These are phyloP conservation scores for Podarcis cretensis DNA, from an alignment of 2,113 vertebrate species.

Conservation along the genomic window DNA sequence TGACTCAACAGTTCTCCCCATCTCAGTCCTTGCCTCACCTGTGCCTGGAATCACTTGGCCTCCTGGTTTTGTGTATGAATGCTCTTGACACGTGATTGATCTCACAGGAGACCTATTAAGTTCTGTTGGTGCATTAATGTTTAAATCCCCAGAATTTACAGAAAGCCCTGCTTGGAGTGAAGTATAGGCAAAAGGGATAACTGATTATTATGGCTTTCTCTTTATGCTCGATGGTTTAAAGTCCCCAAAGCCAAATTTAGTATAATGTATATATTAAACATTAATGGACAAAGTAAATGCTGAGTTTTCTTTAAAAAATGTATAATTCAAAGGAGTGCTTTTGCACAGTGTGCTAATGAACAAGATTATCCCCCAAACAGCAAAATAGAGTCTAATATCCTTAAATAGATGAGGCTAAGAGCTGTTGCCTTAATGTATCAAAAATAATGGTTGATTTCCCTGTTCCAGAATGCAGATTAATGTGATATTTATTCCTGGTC, in stretches of 20 bases:
- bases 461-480: conserved; percentile 6
- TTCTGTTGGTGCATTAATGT: background rate
- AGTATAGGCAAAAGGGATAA: background rate
- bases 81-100: background rate
- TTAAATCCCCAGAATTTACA: background rate
- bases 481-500: conserved; percentile 15
- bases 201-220: background rate
- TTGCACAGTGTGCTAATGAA: conserved; percentile 9
- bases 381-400: background rate
- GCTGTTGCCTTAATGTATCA: background rate
- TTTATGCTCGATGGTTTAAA: conserved; percentile 2
- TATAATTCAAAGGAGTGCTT: conserved; percentile 11
- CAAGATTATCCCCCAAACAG: background rate
- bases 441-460: conserved; percentile 12
- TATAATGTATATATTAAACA: conserved; percentile 32
- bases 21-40: background rate
- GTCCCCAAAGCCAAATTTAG: conserved; percentile 21
- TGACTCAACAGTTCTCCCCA: background rate
- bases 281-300: conserved; percentile 22
- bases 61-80: background rate
- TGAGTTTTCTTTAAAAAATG: conserved; percentile 16
- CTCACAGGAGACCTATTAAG: background rate
- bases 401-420: background rate
- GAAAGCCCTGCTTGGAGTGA: background rate
- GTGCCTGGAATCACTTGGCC: background rate